Evolutionary conservation across 2,113 vertebrate species (phyloP).

Genomic region (Otocyon megalotis): DNA sequence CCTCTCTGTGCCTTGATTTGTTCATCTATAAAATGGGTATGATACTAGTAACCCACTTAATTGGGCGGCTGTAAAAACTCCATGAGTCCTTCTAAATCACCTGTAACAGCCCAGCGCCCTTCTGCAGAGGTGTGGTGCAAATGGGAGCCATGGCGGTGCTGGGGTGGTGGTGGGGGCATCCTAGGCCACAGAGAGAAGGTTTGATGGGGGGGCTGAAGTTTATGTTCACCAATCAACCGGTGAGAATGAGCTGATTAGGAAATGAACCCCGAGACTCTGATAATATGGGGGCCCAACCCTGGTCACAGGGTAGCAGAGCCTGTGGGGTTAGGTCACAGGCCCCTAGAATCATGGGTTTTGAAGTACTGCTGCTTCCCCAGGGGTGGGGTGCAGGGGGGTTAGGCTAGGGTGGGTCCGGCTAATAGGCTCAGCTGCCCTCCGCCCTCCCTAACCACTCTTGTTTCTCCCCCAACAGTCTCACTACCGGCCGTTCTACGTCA

Average conservation of each 20-base stretch:
- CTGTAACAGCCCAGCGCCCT: too few relatives aligned
- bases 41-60: background rate
- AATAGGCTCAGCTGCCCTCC: rapidly evolving
- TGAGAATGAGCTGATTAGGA: background rate
- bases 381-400: background rate
- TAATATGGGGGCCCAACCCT: background rate
- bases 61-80: background rate
- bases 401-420: background rate
- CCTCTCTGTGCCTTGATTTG: conserved; percentile 38
- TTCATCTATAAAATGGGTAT: background rate
- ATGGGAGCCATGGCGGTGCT: background rate
- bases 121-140: background rate
- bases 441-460: background rate
- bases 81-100: background rate
- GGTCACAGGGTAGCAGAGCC: background rate
- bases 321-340: background rate
- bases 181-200: background rate
- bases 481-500: conserved; percentile 90
- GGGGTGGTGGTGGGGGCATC: background rate
- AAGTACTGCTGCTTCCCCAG: background rate
- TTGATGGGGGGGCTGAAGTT: background rate
- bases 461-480: conserved; percentile 86
- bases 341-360: background rate
- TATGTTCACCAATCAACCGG: background rate
- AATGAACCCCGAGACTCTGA: background rate